Base-by-base conservation (phyloP, 30 jellyfish, hydroid and myxozoan genomes). In the Aurelia aurita region DNA sequence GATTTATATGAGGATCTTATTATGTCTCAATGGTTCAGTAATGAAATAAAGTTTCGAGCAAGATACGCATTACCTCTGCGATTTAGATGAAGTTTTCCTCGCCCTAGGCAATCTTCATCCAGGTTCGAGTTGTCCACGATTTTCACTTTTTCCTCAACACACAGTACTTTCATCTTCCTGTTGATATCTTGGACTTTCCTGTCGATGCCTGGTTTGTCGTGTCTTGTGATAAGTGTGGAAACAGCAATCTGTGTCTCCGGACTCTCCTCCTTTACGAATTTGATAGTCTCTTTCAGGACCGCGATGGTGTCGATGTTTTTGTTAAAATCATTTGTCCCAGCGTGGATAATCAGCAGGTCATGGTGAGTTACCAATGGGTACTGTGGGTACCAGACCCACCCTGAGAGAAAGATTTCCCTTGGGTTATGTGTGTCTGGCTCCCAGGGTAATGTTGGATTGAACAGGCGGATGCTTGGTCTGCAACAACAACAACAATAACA, bases 91-190 rank as follows among this genome's bases (percentile, higher is more conserved):
- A 69, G 64, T 27, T 44, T 44, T 39, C 51, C 51, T 39, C 13
- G 21, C 27, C 81, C 65, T 28, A 69, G 51, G 81, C 81, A 69
- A 44, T 69, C 19, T 29, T 69, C 64, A 10, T 69, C 81, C 28
- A 69, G 26, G 29, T 69, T 69, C n/a, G 81, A 29, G 58, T 69
- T 69, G 63, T 69, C 81, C 14, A 69, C 22, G 51, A 0, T 21
- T 28, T 18, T 26, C 58, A 69, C n/a, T 28, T 69, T 69, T 35
- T 21, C 22, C 43, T 69, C 81, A 18, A 69, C 26, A 39, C 81
- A 69, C 58, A 69, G 62, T 35, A 39, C 61, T 69, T 69, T 69
- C n/a, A 69, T 14, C 64, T 65, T 22, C 18, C 34, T 11, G 53
- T 65, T 65, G 53, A 65, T 65, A 65, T 65, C 77, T 12, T 65